phyloP scores from a whole-genome alignment of 2,888 invertebrate species.

The Andrena bucephala region DNA sequence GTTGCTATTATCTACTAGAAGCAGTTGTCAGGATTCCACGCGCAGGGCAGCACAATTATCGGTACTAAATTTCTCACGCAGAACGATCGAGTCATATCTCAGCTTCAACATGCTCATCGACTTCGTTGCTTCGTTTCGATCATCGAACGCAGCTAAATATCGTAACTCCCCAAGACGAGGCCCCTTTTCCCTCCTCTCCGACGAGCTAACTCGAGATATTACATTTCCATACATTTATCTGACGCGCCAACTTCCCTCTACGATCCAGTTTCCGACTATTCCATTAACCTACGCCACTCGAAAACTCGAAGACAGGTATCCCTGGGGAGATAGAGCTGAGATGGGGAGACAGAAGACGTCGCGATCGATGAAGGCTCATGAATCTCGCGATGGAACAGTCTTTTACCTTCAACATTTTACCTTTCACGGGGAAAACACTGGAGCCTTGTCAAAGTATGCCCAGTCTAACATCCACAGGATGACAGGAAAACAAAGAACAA shows the following conservation, averaged over 20 bases:
- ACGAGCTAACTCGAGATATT: constrained; percentile 16
- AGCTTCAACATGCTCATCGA: background rate
- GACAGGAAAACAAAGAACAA: no score
- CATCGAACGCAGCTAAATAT: constrained; percentile 10
- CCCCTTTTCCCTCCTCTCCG: background rate
- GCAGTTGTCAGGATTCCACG: constrained; percentile 7
- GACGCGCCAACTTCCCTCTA: constrained; percentile 34
- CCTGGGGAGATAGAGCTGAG: background rate
- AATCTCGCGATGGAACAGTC: background rate
- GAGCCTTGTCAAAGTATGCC: no score
- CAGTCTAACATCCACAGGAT: no score
- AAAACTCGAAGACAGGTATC: constrained; percentile 7
- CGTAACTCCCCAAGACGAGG: background rate
- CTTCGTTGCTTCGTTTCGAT: background rate
- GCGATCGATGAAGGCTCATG: constrained; percentile 24
- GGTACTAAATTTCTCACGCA: constrained; percentile 5
- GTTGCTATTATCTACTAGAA: constrained; percentile 8
- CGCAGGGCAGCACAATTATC: background rate
- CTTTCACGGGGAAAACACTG: no score
- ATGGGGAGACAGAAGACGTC: background rate
- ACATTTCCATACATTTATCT: constrained; percentile 24
- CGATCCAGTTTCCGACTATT: constrained; percentile 43
- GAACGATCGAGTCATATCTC: background rate
- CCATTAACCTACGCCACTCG: constrained; percentile 28
- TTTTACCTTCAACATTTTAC: no score